A percentile compares a stretch with the other conserved stretches of the same genome.
Conservation (phyloP, 2,888 invertebrate species). For the Callimorpha dominula region DNA sequence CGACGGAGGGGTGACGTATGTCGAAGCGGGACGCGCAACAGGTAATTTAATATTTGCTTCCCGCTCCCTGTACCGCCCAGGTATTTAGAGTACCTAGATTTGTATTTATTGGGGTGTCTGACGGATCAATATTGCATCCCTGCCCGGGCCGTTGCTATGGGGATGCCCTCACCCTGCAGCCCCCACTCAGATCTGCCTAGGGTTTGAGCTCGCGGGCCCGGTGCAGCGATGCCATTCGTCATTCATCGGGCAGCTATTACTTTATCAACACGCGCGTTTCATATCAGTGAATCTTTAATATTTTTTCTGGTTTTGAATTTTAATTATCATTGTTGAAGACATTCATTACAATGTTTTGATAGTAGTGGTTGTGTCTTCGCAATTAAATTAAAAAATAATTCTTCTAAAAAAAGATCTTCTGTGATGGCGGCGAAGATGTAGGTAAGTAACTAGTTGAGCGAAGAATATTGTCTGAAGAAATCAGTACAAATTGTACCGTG, state of each 20-base stretch:
- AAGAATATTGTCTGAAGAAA: neutral
- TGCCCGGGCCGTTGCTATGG: slow-evolving; percentile 24
- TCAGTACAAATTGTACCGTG: neutral
- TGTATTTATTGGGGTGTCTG: slow-evolving; percentile 23
- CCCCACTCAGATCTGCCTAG: slow-evolving; percentile 15
- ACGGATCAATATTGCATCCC: slow-evolving; percentile 28
- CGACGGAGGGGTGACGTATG: slow-evolving; percentile 11
- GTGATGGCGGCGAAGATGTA: neutral
- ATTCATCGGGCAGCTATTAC: slow-evolving; percentile 12
- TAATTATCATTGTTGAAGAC: neutral
- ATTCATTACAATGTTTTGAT: neutral
- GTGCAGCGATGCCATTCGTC: slow-evolving; percentile 19
- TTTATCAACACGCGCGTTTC: slow-evolving; percentile 9
- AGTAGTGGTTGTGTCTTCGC: neutral
- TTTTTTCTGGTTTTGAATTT: slow-evolving; percentile 3
- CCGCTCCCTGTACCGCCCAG: slow-evolving; percentile 16
- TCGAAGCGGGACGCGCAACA: slow-evolving; percentile 19
- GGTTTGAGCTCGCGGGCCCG: slow-evolving; percentile 1
- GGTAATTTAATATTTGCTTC: slow-evolving; percentile 28
- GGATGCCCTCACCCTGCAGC: slow-evolving; percentile 7
- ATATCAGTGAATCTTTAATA: neutral
- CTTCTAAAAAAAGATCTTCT: neutral
- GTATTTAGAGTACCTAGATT: slow-evolving; percentile 23
- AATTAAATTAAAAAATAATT: neutral
- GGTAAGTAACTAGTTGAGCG: neutral